Conservation (phyloP, 2,888 invertebrate genomes). For the Brachyopa scutellaris region DNA sequence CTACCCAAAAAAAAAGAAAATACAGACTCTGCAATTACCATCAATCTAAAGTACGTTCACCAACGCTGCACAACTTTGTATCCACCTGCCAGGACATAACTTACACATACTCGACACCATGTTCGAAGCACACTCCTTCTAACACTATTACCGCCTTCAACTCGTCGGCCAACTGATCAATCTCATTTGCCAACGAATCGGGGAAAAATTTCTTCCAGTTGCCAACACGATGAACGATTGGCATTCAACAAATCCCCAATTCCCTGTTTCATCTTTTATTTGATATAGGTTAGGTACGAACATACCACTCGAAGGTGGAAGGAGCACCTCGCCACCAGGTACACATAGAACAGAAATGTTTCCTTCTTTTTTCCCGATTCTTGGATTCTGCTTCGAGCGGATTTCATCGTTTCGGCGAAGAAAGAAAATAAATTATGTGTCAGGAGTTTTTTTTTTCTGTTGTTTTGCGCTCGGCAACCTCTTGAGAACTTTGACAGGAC, state of each 20-base stretch:
- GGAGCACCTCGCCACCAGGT: constrained; percentile 15
- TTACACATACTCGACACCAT: constrained; percentile 38
- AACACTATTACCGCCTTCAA: constrained; percentile 17
- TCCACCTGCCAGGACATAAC: constrained; percentile 23
- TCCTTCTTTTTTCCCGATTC: too few relatives aligned
- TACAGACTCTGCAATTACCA: constrained; percentile 46
- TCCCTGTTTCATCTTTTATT: constrained; percentile 64
- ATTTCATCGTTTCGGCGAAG: constrained; percentile 35
- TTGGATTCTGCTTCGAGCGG: constrained; percentile 24
- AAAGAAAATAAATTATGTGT: constrained; percentile 68
- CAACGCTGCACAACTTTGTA: neutral
- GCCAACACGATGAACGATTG: constrained; percentile 64
- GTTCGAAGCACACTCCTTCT: constrained; percentile 9
- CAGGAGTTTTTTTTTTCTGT: constrained; percentile 55
- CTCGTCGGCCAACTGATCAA: constrained; percentile 47
- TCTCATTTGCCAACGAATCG: constrained; percentile 66
- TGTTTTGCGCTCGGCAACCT: constrained; percentile 30
- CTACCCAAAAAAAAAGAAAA: too few relatives aligned
- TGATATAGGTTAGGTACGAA: too few relatives aligned
- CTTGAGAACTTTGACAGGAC: constrained; percentile 65
- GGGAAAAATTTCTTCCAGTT: constrained; percentile 52
- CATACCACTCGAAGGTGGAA: neutral
- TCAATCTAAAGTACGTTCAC: constrained; percentile 37
- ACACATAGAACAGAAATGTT: constrained; percentile 17
- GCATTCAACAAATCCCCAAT: constrained; percentile 55